Percentiles rank a stretch among this genome's conserved stretches.
Conservation (phyloP, 2,797 vertebrate species). For the Lacerta viridis region DNA sequence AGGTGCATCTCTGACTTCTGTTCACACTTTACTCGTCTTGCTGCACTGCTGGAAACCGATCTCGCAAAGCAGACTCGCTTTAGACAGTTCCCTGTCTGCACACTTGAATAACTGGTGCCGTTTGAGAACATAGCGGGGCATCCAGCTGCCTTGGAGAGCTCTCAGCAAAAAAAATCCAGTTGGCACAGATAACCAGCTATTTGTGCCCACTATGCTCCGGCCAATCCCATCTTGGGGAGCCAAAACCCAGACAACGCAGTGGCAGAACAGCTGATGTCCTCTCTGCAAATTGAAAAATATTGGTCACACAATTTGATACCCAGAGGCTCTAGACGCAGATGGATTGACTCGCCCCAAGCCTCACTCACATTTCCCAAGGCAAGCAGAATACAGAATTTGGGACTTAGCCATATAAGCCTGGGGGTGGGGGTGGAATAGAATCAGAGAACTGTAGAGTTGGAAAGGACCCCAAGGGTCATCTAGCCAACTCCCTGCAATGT, state of each 20-base stretch:
- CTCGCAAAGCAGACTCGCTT: slow-evolving; percentile 13
- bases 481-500: too few relatives aligned
- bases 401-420: too few relatives aligned
- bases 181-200: slow-evolving; percentile 27
- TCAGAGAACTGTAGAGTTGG: too few relatives aligned
- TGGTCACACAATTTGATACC: background rate
- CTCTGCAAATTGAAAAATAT: background rate
- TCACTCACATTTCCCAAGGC: too few relatives aligned
- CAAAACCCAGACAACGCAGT: background rate
- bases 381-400: too few relatives aligned
- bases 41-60: slow-evolving; percentile 19
- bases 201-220: background rate
- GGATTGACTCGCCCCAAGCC: background rate
- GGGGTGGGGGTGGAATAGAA: background rate
- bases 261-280: background rate
- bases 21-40: background rate
- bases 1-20: background rate
- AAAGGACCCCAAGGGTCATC: too few relatives aligned
- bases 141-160: background rate
- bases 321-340: background rate
- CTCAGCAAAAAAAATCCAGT: background rate
- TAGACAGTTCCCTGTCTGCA: slow-evolving; percentile 20
- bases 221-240: background rate
- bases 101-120: background rate
- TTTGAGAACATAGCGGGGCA: rapidly evolving